Conservation (phyloP, 2,888 invertebrate species). For the Cerceris ruficornis region DNA sequence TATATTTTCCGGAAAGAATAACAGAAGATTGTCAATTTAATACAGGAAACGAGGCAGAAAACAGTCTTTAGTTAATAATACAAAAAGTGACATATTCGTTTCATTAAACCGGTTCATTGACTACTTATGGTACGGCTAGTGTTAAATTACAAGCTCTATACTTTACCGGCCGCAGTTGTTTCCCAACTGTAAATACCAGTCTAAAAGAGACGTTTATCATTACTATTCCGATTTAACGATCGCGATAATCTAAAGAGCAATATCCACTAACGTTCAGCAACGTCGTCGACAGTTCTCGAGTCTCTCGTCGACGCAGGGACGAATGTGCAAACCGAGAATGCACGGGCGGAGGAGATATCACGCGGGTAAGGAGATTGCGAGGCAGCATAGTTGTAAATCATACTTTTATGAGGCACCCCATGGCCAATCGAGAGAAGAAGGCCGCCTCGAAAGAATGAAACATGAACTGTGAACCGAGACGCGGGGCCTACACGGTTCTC, state of each 20-base stretch:
- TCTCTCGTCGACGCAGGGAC: neutral
- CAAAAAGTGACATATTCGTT: too few species aligned
- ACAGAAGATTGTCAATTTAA: too few species aligned
- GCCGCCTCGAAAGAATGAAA: slow-evolving; percentile 63
- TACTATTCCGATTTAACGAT: too few species aligned
- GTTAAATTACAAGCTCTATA: too few species aligned
- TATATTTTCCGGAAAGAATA: neutral
- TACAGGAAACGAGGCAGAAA: too few species aligned
- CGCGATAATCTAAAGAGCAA: too few species aligned
- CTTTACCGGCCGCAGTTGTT: too few species aligned
- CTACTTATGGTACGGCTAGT: too few species aligned
- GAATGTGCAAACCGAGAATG: neutral
- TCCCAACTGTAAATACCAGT: too few species aligned
- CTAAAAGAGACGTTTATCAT: too few species aligned
- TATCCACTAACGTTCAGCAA: neutral
- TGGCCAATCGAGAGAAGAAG: slow-evolving; percentile 66
- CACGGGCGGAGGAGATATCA: slow-evolving; percentile 29
- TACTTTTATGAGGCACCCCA: slow-evolving; percentile 76
- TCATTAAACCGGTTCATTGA: too few species aligned
- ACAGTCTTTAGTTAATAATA: too few species aligned
- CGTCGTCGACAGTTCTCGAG: neutral
- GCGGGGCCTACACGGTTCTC: slow-evolving; percentile 25
- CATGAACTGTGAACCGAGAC: slow-evolving; percentile 68
- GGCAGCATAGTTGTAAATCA: slow-evolving; percentile 73
- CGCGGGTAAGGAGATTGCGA: slow-evolving; percentile 61